Evolutionary conservation across 2,113 vertebrate species (phyloP).

Genomic region (Rhea americana): DNA sequence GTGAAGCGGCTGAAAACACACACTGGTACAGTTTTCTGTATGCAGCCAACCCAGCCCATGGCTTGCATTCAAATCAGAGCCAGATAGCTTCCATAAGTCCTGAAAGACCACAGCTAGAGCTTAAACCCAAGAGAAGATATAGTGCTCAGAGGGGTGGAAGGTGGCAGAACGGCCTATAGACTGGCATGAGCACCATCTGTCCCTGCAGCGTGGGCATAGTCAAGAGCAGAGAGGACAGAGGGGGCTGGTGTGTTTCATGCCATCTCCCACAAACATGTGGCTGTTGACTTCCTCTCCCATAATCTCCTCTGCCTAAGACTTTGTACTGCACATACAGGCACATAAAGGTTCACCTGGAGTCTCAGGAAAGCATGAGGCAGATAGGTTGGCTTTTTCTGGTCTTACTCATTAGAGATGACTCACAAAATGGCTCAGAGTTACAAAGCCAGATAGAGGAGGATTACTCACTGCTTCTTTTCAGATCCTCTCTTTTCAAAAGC

Average conservation of each 20-base stretch:
- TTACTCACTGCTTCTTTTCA: slow-evolving; percentile 12
- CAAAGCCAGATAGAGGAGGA: neutral
- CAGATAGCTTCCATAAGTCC: neutral
- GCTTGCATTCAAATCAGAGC: neutral
- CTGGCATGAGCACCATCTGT: neutral
- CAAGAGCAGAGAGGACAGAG: neutral
- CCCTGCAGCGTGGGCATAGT: neutral
- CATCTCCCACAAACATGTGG: neutral
- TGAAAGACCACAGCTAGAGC: too few species aligned
- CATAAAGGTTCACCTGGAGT: neutral
- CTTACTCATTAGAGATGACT: slow-evolving; percentile 17
- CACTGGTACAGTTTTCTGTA: neutral
- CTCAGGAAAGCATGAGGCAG: neutral
- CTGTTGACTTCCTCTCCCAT: neutral
- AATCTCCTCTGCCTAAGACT: neutral
- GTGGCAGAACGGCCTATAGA: neutral
- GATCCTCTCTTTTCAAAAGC: neutral
- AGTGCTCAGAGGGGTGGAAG: neutral
- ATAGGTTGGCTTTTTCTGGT: neutral
- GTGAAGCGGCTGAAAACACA: neutral
- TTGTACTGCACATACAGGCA: neutral
- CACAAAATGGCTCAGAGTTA: neutral
- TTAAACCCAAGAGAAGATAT: neutral
- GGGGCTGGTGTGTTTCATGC: accelerated
- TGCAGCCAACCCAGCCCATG: neutral